These are phyloP conservation scores for Drosophila recens DNA, from an alignment of 2,888 invertebrate genomes.

Conservation along the genomic window DNA sequence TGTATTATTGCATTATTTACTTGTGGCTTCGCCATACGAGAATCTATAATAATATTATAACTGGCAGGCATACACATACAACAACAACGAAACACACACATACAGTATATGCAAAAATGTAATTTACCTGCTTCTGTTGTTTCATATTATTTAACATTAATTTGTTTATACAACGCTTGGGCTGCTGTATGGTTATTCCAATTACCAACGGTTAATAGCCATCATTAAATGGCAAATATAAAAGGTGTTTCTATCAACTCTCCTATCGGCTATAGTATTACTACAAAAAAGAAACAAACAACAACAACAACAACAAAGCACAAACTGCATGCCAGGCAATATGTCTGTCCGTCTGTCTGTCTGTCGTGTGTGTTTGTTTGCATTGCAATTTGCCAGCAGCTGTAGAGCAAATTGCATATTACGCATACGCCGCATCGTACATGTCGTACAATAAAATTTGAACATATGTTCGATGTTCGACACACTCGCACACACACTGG, in stretches of 20 bases:
- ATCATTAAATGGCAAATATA: constrained; percentile 57
- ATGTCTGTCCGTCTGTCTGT: constrained; percentile 37
- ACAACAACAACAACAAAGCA: constrained; percentile 6
- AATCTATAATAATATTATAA: constrained; percentile 45
- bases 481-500: constrained; percentile 17
- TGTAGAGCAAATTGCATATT: constrained; percentile 75
- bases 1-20: constrained; percentile 74
- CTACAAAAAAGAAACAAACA: constrained; percentile 26
- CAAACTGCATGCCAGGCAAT: constrained; percentile 55
- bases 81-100: constrained; percentile 4
- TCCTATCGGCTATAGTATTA: constrained; percentile 58
- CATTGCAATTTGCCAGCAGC: constrained; percentile 71
- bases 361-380: constrained; percentile 40
- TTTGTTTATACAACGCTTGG: constrained; percentile 65
- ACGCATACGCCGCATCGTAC: constrained; percentile 71
- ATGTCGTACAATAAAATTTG: constrained; percentile 36
- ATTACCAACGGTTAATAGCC: constrained; percentile 67
- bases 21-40: constrained; percentile 33
- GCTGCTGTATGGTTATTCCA: constrained; percentile 41
- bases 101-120: constrained; percentile 34
- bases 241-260: constrained; percentile 36
- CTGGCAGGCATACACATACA: constrained; percentile 1
- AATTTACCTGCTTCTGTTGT: constrained; percentile 51
- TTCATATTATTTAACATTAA: constrained; percentile 70
- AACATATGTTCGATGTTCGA: constrained; percentile 43